Percentiles rank a stretch among this genome's conserved stretches.
phyloP scores from a whole-genome alignment of 2,113 vertebrate genomes.

The Alligator sinensis region DNA sequence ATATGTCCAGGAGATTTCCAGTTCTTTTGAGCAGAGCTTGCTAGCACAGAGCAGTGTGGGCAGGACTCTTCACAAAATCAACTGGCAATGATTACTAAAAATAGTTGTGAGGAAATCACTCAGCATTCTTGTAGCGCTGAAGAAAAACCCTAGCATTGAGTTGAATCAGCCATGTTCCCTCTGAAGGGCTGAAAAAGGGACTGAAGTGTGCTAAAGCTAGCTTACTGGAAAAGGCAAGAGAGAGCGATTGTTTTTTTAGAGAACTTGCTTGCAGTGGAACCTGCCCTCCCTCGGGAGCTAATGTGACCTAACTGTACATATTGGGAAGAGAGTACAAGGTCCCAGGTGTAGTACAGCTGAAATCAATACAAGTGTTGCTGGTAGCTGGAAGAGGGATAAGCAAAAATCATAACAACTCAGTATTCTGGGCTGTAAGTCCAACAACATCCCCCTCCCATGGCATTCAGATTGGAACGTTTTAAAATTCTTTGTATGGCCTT shows the following conservation, averaged over 20 bases:
- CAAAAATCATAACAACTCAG: neutral
- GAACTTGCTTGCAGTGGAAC: neutral
- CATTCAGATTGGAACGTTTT: neutral
- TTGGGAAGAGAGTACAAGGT: neutral
- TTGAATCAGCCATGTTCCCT: neutral
- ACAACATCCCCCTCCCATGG: neutral
- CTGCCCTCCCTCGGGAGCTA: neutral
- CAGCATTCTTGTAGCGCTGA: constrained; percentile 27
- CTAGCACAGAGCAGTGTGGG: neutral
- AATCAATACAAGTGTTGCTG: neutral
- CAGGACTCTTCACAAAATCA: constrained; percentile 24
- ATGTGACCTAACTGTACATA: neutral
- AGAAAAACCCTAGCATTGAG: constrained; percentile 8
- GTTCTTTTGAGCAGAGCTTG: constrained; percentile 24
- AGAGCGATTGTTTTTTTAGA: neutral
- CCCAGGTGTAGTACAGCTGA: neutral
- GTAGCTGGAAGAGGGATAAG: neutral
- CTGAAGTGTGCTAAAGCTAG: neutral
- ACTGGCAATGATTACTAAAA: constrained; percentile 22
- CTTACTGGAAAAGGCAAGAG: neutral
- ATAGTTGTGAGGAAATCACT: constrained; percentile 13
- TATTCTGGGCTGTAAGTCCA: neutral
- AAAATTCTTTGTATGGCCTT: neutral
- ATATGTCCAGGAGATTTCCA: neutral
- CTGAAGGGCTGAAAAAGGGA: neutral